Evolutionary conservation across 2,797 vertebrate genomes (phyloP).

Genomic region (Helostoma temminkii): DNA sequence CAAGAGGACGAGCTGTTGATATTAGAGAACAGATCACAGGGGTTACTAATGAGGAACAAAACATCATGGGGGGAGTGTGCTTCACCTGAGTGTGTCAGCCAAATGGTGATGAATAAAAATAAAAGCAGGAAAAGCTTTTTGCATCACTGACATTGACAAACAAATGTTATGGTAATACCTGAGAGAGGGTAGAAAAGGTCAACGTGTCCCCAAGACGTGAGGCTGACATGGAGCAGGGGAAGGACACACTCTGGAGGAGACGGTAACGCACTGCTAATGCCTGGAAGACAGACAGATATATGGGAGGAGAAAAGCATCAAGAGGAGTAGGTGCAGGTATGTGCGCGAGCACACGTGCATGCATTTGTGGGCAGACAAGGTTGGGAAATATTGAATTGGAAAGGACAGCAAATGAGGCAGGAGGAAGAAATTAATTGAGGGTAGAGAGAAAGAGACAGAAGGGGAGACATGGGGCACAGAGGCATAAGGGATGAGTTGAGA

Average conservation of each 20-base stretch:
- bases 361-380: constrained; percentile 69
- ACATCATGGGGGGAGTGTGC: constrained; percentile 9
- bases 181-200: constrained; percentile 69
- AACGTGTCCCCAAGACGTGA: constrained; percentile 75
- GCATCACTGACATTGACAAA: constrained; percentile 48
- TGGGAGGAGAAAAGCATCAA: constrained; percentile 17
- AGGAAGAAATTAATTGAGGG: constrained; percentile 82
- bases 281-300: constrained; percentile 57
- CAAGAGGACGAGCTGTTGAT: constrained; percentile 34
- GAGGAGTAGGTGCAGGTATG: constrained; percentile 2
- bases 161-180: constrained; percentile 68
- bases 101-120: constrained; percentile 36
- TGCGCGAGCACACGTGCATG: constrained; percentile 19
- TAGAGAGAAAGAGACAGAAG: constrained; percentile 68
- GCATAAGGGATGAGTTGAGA: constrained; percentile 56
- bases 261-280: constrained; percentile 70
- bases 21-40: constrained; percentile 32
- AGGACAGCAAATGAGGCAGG: constrained; percentile 79
- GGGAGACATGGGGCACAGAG: constrained; percentile 61
- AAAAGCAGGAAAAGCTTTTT: constrained; percentile 39
- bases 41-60: constrained; percentile 42
- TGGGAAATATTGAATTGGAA: constrained; percentile 76
- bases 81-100: constrained; percentile 14
- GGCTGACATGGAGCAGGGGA: constrained; percentile 71
- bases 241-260: constrained; percentile 77